Base-by-base conservation (phyloP, 2,797 vertebrate genomes). In the Cossypha dichroa region DNA sequence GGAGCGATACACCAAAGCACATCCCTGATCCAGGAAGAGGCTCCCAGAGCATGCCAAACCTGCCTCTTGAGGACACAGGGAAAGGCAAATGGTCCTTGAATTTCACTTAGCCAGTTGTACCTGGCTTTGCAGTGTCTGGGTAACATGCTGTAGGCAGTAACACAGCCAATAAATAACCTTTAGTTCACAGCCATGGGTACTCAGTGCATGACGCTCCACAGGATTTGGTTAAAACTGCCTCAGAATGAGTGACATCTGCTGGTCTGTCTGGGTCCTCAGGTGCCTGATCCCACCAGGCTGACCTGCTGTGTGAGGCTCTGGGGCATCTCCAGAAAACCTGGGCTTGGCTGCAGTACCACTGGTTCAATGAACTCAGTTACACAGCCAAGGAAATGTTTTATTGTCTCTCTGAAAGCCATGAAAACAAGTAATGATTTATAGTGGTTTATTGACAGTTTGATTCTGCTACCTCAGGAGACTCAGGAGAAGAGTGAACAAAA, bases 301-400 rank as follows among this genome's bases (percentile, higher is more conserved):
- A 28, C 8, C 20, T 6, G 29, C 59, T 25, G 31, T 0, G 20
- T 1, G 0, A 22, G 51, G 29, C n/a, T 49, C 5, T 1, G 20
- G 15, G 22, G 10, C 52, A 26, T 18, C 48, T 33, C 59, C 59
- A 48, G 33, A 29, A 73, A 74, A 33, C 15, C 5, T 13, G 8
- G 1, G 17, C 12, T 48, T 22, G 43, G 33, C 48, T 26, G 17
- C 10, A 31, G 40, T 6, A 46, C 54, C 15, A 13, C 18, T 3
- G 4, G 21, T 33, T 89, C 25, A 1, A 2, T 19, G 38, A 59
- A 40, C 7, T 59, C 67, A 29, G 18, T 54, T 26, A 13, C 25
- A 21, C 16, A 55, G 60, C 19, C 78, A 67, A 58, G 31, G 45
- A 56, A 59, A 63, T 2, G 34, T 36, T 55, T 26, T 63, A 40